Base-by-base conservation (phyloP, 2,113 vertebrate genomes). In the Sciurus niger region DNA sequence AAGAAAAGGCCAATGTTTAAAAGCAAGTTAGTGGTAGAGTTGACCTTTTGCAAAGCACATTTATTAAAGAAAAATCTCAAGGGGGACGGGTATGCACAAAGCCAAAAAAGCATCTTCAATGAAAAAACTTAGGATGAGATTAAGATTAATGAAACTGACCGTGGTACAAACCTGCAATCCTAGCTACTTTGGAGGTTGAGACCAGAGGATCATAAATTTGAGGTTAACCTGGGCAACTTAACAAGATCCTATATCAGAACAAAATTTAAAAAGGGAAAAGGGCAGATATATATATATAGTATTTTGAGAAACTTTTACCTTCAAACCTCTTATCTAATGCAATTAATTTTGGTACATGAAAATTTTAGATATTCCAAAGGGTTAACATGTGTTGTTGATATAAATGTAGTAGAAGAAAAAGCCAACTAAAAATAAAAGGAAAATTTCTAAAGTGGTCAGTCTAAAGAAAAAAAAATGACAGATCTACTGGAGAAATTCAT, bases 91-190 rank as follows among this genome's bases (percentile, higher is more conserved):
- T 73, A 65, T 68, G 67, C 76, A 68, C 89, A 30, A 72, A 96
- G 63, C 17, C 90, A 70, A 84, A 34, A 58, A 96, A 89, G 73
- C 18, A 51, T 60, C 43, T 14, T 94, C 37, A 65, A 11, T 82
- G 43, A 89, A 63, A 83, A 96, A 80, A 5, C 17, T 17, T 43
- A 82, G 37, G 55, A 94, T 60, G 93, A 78, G 76, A 48, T 55
- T 48, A 79, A 84, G 22, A 84, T 95, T 55, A 94, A 93, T 76
- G 20, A 95, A 97, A 86, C 60, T 16, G 25, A 28, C 60, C 24
- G 28, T 63, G 8, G 24, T 63, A 22, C 25, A 63, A 63, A 63
- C 24, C 60, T 63, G 60, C 25, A 63, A 28, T 63, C 60, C 60
- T 24, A 25, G 24, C 24, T 63, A 63, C 25, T 63, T 63, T 28